These are phyloP conservation scores for Lacerta bilineata DNA, from an alignment of 2,797 vertebrate genomes.

Conservation along the genomic window DNA sequence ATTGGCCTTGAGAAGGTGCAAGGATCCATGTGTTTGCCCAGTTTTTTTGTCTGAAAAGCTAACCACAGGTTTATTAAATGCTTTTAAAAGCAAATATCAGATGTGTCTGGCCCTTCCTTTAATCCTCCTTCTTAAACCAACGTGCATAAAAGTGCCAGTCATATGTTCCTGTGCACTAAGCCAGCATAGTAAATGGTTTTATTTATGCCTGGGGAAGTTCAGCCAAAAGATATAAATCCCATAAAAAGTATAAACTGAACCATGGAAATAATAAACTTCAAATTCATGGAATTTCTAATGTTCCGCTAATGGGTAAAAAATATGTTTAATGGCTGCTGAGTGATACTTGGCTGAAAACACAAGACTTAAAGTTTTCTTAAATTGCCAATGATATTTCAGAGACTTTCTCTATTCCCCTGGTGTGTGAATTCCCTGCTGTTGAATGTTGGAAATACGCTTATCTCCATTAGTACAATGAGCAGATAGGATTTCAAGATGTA, in stretches of 20 bases:
- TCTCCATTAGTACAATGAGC: slow-evolving; percentile 63
- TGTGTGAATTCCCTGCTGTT: slow-evolving; percentile 54
- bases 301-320: slow-evolving; percentile 77
- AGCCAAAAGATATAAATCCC: slow-evolving; percentile 76
- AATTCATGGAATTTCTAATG: slow-evolving; percentile 78
- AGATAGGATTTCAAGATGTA: slow-evolving; percentile 75
- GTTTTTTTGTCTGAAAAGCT: slow-evolving; percentile 63
- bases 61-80: slow-evolving; percentile 69
- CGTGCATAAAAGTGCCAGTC: slow-evolving; percentile 77
- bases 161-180: slow-evolving; percentile 66
- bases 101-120: slow-evolving; percentile 74
- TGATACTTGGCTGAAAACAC: slow-evolving; percentile 74
- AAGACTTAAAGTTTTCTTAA: slow-evolving; percentile 76
- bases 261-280: slow-evolving; percentile 77
- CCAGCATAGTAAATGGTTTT: slow-evolving; percentile 77
- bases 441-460: slow-evolving; percentile 72
- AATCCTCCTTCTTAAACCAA: slow-evolving; percentile 70
- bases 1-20: slow-evolving; percentile 50
- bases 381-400: slow-evolving; percentile 71
- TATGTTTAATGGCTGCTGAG: slow-evolving; percentile 74
- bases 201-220: slow-evolving; percentile 73
- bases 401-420: slow-evolving; percentile 67
- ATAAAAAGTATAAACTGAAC: slow-evolving; percentile 74
- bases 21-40: slow-evolving; percentile 61
- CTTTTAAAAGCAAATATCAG: slow-evolving; percentile 69